These are phyloP conservation scores for Indicator indicator DNA, from an alignment of 2,113 vertebrate genomes.

Conservation along the genomic window DNA sequence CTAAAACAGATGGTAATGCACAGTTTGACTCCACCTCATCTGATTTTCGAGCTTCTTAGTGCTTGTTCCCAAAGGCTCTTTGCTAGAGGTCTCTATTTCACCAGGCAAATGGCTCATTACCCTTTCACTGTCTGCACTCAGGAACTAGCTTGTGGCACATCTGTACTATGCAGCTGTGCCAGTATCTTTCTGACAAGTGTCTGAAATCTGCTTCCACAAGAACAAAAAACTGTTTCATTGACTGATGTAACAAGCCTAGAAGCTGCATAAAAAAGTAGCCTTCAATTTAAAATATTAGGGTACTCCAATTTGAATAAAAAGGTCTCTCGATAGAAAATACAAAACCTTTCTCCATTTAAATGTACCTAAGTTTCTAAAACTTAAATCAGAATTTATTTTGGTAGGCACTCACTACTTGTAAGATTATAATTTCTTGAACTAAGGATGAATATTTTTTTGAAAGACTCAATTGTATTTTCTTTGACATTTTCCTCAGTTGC, in stretches of 20 bases:
- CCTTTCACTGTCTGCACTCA: neutral
- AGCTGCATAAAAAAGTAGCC: neutral
- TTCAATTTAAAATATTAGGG: neutral
- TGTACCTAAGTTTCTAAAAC: neutral
- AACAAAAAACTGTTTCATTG: neutral
- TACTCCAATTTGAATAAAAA: neutral
- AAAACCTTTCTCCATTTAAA: neutral
- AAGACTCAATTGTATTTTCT: neutral
- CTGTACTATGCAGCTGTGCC: constrained; percentile 27
- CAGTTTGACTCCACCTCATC: constrained; percentile 16
- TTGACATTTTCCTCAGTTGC: neutral
- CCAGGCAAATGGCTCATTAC: neutral
- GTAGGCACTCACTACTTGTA: neutral
- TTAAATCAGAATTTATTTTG: neutral
- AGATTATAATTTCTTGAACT: neutral
- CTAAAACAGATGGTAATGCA: constrained; percentile 27
- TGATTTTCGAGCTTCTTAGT: neutral
- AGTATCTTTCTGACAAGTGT: neutral
- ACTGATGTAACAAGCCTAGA: neutral
- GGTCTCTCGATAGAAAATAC: neutral
- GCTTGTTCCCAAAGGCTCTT: neutral
- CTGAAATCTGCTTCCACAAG: neutral
- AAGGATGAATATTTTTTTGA: neutral
- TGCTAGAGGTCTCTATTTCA: neutral
- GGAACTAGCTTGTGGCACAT: neutral